Base-by-base conservation (phyloP, 1,140 invertebrate species). In the Macrosteles quadrilineatus region DNA sequence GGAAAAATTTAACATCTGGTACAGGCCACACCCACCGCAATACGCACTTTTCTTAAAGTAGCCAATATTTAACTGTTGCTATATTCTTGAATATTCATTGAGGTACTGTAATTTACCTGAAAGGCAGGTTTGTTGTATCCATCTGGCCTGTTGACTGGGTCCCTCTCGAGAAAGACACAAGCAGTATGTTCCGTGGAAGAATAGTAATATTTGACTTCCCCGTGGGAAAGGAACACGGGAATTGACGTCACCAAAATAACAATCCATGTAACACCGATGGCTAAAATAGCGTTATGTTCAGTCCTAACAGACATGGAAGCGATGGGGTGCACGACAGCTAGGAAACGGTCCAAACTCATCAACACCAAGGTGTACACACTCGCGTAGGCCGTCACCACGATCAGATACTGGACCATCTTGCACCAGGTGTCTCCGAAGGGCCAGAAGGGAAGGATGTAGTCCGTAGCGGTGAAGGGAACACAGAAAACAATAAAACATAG, bases 401-500 rank as follows among this genome's bases (percentile, higher is more conserved):
- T 93, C 57, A 90, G 78, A 76, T 92, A 93, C 76, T 92, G 88
- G 0, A 95, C 91, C 23, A 93, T 88, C 82, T 94, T 94, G 82
- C 96, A 98, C 92, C 93, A 96, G 68, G 90, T 78, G 75, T 91
- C 88, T 11, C 95, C 95, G 77, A 97, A 97, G 0, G 93, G 93
- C 96, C 96, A 98, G 77, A 87, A 87, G 0, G 90, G 87, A 74
- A 94, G 81, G 0, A 93, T 91, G 80, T 95, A 96, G 76, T 96
- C 94, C 17, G 90, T 90, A 0, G 93, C 94, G 2, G 94, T 97
- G 78, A 95, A 96, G 0, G 96, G 96, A 30, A 98, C 95, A 82
- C 96, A 98, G 80, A 98, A 96, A 53, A 96, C 87, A 43, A 98
- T 94, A 80, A 98, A 98, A 4, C 97, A 86, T 9, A 98, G 83